Percentiles rank a stretch among this genome's conserved stretches.
These are phyloP conservation scores for Sinocyclocheilus anshuiensis DNA, from an alignment of 2,113 vertebrate species.

Conservation along the genomic window DNA sequence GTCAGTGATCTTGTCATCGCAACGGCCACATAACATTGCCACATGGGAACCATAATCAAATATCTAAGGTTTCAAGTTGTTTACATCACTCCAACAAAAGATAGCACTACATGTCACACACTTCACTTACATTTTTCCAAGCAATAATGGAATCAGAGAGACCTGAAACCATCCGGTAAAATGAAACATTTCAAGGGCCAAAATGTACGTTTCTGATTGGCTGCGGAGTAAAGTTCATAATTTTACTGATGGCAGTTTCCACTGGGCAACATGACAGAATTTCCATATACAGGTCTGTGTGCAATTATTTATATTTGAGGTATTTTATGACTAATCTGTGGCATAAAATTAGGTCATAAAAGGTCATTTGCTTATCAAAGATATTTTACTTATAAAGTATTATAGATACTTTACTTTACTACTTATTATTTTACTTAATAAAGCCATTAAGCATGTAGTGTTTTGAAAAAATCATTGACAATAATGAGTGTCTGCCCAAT, in stretches of 20 bases:
- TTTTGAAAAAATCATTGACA: background rate
- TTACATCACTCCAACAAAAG: background rate
- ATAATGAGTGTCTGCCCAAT: background rate
- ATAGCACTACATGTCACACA: background rate
- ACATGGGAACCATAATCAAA: background rate
- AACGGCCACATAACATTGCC: background rate
- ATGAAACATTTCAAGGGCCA: background rate
- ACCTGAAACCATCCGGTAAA: background rate
- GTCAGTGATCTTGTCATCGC: background rate
- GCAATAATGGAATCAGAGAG: background rate
- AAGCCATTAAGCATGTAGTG: background rate
- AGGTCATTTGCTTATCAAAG: background rate
- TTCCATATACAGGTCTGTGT: background rate
- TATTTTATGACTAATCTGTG: background rate
- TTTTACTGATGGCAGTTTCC: background rate
- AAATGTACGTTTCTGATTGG: background rate
- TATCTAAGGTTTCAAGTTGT: background rate
- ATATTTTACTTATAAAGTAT: no score
- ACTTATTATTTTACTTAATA: no score
- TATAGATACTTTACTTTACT: no score
- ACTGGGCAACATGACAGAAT: background rate
- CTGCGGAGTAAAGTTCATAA: background rate
- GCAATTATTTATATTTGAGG: background rate
- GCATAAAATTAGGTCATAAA: background rate
- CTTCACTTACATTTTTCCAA: background rate